Evolutionary conservation across 2,797 vertebrate genomes (phyloP), one percentile per base, ranked within the genome.

Genomic region (Crenichthys baileyi): DNA sequence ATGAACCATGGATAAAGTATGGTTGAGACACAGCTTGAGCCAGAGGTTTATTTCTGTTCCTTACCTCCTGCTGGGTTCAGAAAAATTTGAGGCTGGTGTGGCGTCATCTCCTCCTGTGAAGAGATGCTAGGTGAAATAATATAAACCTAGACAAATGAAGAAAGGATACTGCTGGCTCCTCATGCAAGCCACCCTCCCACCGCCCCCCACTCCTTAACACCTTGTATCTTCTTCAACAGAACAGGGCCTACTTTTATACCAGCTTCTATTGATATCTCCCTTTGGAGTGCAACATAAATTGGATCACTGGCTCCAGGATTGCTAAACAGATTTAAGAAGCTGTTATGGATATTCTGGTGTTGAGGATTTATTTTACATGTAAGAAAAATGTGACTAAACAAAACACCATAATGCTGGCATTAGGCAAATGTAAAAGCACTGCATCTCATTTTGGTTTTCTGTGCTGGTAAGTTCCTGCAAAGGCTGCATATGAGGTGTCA

Each of bases 401-500:
- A 46, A 79, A 76, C 70, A 48, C 58, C 70, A 67, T 56, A 56
- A n/a, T 24, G 65, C 74, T 11, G 67, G 79, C 63, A 73, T 82
- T 60, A 73, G 77, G 76, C 84, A 60, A 80, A 75, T 83, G 67
- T 13, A 3, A 68, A 51, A 9, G 1, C 48, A 24, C 55, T 46
- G 31, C 56, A 56, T 29, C 72, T 29, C 72, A n/a, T 36, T 81
- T 61, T 75, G 31, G 67, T 73, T 75, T 41, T 73, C 46, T 72
- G 72, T 70, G 79, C 70, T 63, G 41, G 67, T 73, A 7, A 63
- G 78, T 65, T 76, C 50, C 70, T 72, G 50, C 36, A 31, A 56
- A 71, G 76, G 70, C 82, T 56, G 79, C 67, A 78, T 84, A 75
- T 77, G 82, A 82, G 20, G 82, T 79, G 89, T 91, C 89, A 91